Base-by-base conservation (phyloP, 1,140 invertebrate genomes). In the Pseudomyrmex dendroicus region DNA sequence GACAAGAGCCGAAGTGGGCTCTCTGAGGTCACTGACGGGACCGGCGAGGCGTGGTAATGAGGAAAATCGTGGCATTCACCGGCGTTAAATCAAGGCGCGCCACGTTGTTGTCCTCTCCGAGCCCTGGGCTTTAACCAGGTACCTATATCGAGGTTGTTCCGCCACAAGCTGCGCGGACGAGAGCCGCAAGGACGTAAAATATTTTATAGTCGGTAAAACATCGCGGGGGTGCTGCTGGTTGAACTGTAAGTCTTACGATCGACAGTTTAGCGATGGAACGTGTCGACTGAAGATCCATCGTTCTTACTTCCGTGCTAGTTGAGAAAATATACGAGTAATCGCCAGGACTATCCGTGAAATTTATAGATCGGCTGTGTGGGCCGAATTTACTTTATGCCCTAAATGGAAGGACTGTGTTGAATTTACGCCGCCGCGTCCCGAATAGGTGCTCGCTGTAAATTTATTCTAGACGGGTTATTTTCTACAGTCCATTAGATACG, bases 321-420 rank as follows among this genome's bases (percentile, higher is more conserved):
- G 76, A 80, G 76, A 70, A 80, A 80, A 80, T 80, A 80, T 80
- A 72, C 76, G 76, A 46, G 66, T 72, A 70, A 80, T 80, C 76
- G 76, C 22, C 20, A 66, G 54, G 66, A 17, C 66, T 44, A 54
- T 70, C 66, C 76, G 66, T 80, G 57, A 59, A 80, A 80, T 80
- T 80, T 80, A 80, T 80, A 80, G 76, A 72, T 48, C 57, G 64
- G 52, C 64, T 78, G 56, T 68, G 64, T 72, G 76, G 76, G 66
- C 76, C 76, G 76, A 80, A 80, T 80, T 80, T 80, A 80, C 76
- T 72, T 80, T 80, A 80, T 80, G 76, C 76, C 54, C 76, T 80
- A 80, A 80, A 80, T 80, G 76, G 76, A 17, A 70, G 54, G 66
- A 35, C 66, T 80, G 44, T 80, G 76, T 80, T 80, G 76, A 80